These are phyloP conservation scores for Sepioteuthis lessoniana DNA, from an alignment of 2,888 invertebrate species.

Conservation along the genomic window DNA sequence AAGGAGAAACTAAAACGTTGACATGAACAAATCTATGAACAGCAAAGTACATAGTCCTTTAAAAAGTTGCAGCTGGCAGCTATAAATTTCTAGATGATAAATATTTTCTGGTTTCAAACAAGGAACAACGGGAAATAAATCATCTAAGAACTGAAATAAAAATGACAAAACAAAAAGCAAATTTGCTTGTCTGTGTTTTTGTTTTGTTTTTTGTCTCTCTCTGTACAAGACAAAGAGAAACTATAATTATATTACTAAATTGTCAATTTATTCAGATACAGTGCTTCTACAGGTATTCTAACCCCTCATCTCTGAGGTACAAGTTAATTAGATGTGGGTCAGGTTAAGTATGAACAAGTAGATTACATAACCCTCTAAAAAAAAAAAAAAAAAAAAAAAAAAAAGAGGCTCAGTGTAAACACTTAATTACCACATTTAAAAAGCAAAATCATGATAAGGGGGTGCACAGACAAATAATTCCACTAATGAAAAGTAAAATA, in stretches of 20 bases:
- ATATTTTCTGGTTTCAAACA: slow-evolving; percentile 25
- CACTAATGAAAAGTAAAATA: not conserved
- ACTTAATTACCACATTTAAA: too few relatives aligned
- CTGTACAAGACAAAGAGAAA: not conserved
- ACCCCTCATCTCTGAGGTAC: not conserved
- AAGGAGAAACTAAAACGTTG: not conserved
- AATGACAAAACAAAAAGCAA: not conserved
- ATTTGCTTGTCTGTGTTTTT: too few relatives aligned
- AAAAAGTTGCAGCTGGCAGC: slow-evolving; percentile 14
- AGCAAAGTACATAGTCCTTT: not conserved
- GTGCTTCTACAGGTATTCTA: not conserved
- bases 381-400: too few relatives aligned
- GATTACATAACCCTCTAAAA: too few relatives aligned
- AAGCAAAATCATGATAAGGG: not conserved
- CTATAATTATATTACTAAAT: not conserved
- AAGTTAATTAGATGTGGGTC: not conserved
- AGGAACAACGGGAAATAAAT: slow-evolving; percentile 8
- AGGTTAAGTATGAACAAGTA: too few relatives aligned
- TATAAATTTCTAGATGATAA: not conserved
- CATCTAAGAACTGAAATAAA: not conserved
- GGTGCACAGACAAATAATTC: not conserved
- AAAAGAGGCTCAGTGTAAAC: too few relatives aligned
- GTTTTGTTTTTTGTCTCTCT: not conserved
- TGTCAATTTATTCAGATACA: not conserved
- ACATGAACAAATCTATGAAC: not conserved